Conservation (phyloP, 2,797 vertebrate genomes). For the Manis javanica region DNA sequence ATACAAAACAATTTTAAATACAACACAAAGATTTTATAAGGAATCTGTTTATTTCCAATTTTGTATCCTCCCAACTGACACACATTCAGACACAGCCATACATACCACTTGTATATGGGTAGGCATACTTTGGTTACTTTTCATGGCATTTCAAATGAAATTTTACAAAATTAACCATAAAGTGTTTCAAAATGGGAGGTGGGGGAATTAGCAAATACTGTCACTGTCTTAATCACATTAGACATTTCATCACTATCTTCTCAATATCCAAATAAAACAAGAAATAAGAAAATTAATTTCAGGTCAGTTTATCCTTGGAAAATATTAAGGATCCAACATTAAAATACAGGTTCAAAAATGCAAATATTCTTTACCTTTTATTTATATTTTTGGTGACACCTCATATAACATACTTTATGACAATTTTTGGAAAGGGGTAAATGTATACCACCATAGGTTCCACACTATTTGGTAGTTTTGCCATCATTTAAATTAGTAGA, state of each 20-base stretch:
- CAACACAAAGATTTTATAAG: neutral
- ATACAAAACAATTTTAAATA: neutral
- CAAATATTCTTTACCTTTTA: neutral
- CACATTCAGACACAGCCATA: neutral
- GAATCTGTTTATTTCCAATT: neutral
- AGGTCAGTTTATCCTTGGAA: neutral
- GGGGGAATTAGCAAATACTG: neutral
- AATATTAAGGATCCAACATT: neutral
- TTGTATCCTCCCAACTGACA: neutral
- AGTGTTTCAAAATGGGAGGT: neutral
- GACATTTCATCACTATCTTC: neutral
- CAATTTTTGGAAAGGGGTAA: neutral
- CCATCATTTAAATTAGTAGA: neutral
- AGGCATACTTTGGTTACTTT: neutral
- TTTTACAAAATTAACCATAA: neutral
- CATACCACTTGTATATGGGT: neutral
- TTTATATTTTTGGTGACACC: neutral
- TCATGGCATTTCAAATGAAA: neutral
- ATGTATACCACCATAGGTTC: neutral
- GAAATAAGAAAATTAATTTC: neutral
- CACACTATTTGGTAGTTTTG: neutral
- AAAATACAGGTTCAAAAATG: neutral
- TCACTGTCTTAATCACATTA: neutral
- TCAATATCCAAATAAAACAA: neutral
- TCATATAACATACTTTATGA: neutral